phyloP scores from a whole-genome alignment of 2,797 vertebrate genomes.

The Sebastes trivittatus region DNA sequence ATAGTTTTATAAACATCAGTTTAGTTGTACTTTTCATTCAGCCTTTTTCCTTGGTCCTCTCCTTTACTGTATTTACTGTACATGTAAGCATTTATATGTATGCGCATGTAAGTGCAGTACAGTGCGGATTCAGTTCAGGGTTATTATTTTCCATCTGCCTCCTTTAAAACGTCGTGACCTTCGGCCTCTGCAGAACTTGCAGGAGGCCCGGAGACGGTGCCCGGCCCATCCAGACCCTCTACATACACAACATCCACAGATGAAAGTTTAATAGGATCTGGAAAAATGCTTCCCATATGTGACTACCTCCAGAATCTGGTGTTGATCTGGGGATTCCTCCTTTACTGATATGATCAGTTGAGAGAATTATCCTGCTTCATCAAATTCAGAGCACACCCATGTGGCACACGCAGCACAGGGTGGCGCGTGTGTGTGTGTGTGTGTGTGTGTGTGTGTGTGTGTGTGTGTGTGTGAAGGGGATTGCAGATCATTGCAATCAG shows the following conservation, averaged over 20 bases:
- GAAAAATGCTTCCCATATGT: conserved; percentile 85
- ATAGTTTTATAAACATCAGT: not conserved
- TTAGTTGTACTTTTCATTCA: not conserved
- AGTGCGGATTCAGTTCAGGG: conserved; percentile 16
- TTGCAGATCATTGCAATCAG: conserved; percentile 16
- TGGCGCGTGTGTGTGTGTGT: not conserved
- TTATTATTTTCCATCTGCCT: conserved; percentile 57
- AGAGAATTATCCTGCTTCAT: conserved; percentile 80
- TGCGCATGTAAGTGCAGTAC: not conserved
- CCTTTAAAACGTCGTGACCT: conserved; percentile 48
- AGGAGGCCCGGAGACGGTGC: conserved; percentile 58
- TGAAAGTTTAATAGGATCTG: conserved; percentile 83
- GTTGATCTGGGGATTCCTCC: conserved; percentile 80
- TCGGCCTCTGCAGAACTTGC: conserved; percentile 23
- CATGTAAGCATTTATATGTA: not conserved
- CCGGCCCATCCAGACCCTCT: conserved; percentile 46
- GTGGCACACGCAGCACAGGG: conserved; percentile 24
- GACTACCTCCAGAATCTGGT: conserved; percentile 75
- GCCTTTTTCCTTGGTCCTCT: not conserved
- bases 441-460: not conserved
- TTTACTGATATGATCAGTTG: conserved; percentile 81
- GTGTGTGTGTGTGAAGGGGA: not conserved
- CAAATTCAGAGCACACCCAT: conserved; percentile 81
- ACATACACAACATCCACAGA: conserved; percentile 69
- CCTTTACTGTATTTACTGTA: not conserved